phyloP scores from a whole-genome alignment of 1,140 invertebrate genomes.

The Atta colombica region DNA sequence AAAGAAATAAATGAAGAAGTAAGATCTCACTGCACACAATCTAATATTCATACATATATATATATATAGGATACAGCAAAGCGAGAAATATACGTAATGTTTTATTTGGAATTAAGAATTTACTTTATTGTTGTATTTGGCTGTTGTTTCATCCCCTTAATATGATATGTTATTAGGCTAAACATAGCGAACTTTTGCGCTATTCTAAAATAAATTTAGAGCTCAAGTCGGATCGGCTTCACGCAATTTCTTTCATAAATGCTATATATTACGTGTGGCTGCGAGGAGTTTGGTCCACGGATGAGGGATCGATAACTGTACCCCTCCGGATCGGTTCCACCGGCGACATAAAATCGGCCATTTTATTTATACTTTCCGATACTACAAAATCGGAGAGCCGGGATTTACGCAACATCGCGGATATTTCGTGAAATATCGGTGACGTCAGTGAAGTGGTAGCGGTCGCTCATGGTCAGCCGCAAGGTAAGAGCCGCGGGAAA shows the following conservation, averaged over 20 bases:
- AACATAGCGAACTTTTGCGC: no score
- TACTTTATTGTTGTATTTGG: no score
- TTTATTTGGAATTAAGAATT: no score
- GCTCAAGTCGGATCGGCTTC: neutral
- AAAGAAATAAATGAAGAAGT: no score
- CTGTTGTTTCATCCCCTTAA: no score
- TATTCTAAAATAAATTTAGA: no score
- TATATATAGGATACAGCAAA: no score
- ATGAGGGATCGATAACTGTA: slow-evolving; percentile 42
- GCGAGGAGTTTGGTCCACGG: neutral
- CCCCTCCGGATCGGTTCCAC: neutral
- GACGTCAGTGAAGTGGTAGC: slow-evolving; percentile 23
- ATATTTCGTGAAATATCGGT: slow-evolving; percentile 54
- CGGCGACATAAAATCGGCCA: neutral
- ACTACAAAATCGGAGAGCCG: slow-evolving; percentile 45
- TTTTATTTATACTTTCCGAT: slow-evolving; percentile 63
- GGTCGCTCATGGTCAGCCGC: slow-evolving; percentile 24
- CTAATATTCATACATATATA: no score
- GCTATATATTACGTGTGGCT: slow-evolving; percentile 28
- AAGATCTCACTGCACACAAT: no score
- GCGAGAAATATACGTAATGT: no score
- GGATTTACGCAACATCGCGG: slow-evolving; percentile 46
- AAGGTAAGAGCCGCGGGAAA: neutral
- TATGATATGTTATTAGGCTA: no score
- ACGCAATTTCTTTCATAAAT: slow-evolving; percentile 35